Percentiles rank a stretch among this genome's conserved stretches.
These are phyloP conservation scores for Hirtodrosophila trivittata DNA, from an alignment of 2,888 invertebrate species.

Conservation along the genomic window DNA sequence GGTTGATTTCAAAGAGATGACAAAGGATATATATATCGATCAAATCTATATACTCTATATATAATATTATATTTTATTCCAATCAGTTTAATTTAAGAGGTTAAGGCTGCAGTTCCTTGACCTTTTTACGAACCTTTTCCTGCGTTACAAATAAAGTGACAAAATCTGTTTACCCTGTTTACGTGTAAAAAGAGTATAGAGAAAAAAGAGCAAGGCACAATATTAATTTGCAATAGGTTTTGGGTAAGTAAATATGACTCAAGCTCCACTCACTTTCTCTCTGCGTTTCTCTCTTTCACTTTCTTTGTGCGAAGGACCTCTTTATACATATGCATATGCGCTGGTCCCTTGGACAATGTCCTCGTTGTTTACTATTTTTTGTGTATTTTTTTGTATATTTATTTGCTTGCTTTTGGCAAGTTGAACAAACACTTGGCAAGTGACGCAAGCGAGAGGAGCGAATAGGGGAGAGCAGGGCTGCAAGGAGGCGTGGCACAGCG, in stretches of 20 bases:
- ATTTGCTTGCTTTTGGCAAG: constrained; percentile 62
- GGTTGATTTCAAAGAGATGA: too few relatives aligned
- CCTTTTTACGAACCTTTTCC: too few relatives aligned
- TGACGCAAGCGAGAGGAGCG: constrained; percentile 56
- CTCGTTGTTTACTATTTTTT: constrained; percentile 21
- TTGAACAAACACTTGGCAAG: constrained; percentile 75
- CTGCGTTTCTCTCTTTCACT: not conserved
- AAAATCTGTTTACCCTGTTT: not conserved
- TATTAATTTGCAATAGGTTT: constrained; percentile 46
- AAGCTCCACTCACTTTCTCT: not conserved
- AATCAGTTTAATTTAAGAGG: too few relatives aligned
- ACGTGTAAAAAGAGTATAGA: not conserved
- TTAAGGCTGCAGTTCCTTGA: too few relatives aligned
- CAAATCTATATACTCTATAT: too few relatives aligned
- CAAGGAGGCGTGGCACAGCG: not conserved
- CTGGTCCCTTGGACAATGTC: constrained; percentile 14
- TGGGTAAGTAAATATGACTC: constrained; percentile 3
- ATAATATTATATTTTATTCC: too few relatives aligned
- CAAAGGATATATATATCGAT: too few relatives aligned
- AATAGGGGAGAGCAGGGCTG: not conserved
- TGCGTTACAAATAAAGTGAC: too few relatives aligned
- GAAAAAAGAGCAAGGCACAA: constrained; percentile 12
- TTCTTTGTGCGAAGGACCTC: not conserved
- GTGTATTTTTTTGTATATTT: constrained; percentile 19
- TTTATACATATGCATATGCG: constrained; percentile 3